A percentile compares a stretch with the other conserved stretches of the same genome.
These are phyloP conservation scores for Mimachlamys varia DNA, from an alignment of 2,888 invertebrate species.

Conservation along the genomic window DNA sequence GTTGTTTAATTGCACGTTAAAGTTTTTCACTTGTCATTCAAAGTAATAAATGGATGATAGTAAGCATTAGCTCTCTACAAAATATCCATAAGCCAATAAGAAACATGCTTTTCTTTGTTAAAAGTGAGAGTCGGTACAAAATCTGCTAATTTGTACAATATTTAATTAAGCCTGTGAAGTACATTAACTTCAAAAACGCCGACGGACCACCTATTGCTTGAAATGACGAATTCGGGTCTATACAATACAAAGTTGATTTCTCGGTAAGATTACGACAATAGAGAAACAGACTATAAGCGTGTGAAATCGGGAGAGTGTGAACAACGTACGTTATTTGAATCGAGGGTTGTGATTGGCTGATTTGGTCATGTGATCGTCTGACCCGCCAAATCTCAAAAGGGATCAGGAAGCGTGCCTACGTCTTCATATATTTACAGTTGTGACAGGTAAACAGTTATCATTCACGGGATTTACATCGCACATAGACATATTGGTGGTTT, in stretches of 20 bases:
- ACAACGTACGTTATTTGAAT: conserved; percentile 20
- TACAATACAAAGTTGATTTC: not conserved
- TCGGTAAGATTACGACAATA: not conserved
- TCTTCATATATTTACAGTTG: conserved; percentile 18
- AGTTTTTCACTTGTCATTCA: not conserved
- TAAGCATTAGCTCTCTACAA: no score
- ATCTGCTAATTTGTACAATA: not conserved
- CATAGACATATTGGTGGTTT: conserved; percentile 37
- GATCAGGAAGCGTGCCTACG: conserved; percentile 44
- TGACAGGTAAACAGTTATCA: conserved; percentile 37
- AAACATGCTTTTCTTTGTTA: not conserved
- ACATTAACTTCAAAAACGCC: not conserved
- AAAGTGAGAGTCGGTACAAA: not conserved
- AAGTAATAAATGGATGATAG: no score
- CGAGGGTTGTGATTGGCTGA: conserved; percentile 64
- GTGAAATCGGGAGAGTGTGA: not conserved
- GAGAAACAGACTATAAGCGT: conserved; percentile 1
- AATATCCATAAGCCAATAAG: not conserved
- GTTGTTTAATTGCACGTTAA: not conserved
- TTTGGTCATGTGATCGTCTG: conserved; percentile 71
- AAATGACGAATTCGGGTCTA: not conserved
- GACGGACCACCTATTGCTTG: not conserved
- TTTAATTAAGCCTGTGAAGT: not conserved
- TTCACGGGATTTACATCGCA: conserved; percentile 2
- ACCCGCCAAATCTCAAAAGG: conserved; percentile 74